Conservation (phyloP, 2,888 invertebrate genomes). For the Nomada fucata region DNA sequence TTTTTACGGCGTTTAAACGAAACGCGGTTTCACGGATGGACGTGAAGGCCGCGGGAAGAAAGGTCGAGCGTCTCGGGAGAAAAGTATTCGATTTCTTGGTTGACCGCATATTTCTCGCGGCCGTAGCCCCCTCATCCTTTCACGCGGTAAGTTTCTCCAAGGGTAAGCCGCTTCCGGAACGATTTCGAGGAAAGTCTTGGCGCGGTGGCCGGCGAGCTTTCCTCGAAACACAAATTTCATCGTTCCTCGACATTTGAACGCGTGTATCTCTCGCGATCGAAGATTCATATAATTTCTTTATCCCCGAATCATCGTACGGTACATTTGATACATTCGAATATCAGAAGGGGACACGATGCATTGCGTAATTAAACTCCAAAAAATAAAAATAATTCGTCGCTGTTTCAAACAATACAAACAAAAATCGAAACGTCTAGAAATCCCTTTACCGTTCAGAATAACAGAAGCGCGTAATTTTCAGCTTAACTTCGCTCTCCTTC, state of each 20-base stretch:
- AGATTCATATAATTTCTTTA: neutral
- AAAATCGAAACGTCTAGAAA: no score
- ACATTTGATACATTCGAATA: no score
- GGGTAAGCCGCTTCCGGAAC: constrained; percentile 53
- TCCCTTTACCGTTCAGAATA: no score
- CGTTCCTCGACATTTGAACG: neutral
- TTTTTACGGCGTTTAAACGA: constrained; percentile 33
- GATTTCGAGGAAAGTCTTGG: constrained; percentile 20
- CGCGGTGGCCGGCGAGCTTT: neutral
- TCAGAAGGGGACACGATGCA: no score
- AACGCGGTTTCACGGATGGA: constrained; percentile 41
- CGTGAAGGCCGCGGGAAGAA: constrained; percentile 52
- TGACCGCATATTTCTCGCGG: constrained; percentile 56
- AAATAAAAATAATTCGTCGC: no score
- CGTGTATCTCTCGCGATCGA: neutral
- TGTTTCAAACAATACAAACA: no score
- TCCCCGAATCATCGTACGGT: no score
- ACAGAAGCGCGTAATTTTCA: no score
- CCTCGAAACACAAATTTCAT: neutral
- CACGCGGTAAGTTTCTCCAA: constrained; percentile 50
- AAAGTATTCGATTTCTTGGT: constrained; percentile 61
- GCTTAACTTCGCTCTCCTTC: no score
- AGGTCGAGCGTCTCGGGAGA: constrained; percentile 54
- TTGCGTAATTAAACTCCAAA: no score
- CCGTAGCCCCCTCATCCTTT: constrained; percentile 36